Evolutionary conservation across 2,888 invertebrate species (phyloP), one percentile per base, ranked within the genome.

Genomic region (Drosophila subsilvestris): DNA sequence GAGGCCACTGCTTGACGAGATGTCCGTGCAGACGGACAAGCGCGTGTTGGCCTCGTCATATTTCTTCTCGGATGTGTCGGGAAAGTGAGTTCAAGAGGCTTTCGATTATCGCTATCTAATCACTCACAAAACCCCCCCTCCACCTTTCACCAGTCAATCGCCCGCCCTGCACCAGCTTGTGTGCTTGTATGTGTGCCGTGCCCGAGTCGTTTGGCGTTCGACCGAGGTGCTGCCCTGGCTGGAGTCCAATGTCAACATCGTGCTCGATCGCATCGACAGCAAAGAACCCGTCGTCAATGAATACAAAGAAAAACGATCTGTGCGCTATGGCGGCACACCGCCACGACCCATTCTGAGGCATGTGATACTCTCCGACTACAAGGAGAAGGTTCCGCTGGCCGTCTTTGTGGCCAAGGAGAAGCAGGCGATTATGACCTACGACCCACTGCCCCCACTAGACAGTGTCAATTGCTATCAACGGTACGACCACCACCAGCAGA

Each of bases 161-260:
- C 92, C 93, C 32, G 94, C 96, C 9, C 91, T 97, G 63, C 94
- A 94, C 74, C 95, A 96, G 85, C 91, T 97, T 55, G 93, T 95
- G 70, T 93, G 94, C 44, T 92, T 98, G 73, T 97, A 97, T 89
- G 93, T 96, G 17, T 94, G 94, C 61, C 94, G 97, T 53, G 94
- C 94, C 77, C 95, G 94, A 89, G 94, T 95, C 58, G 93, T 97
- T 54, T 98, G 97, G 97, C 96, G 96, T 87, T 95, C 96, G 78
- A 93, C 94, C 18, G 95, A 95, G 70, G 93, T 96, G 55, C 89
- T 97, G 56, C 93, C 94, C 0, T 97, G 97, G 96, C 90, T 98
- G 66, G 97, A 97, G 89, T 93, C 92, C 60, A 96, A 95, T 90
- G 96, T 95, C 0, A 93, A 94, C 66, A 88, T 90, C 22, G 95